Percentiles rank a stretch among this genome's conserved stretches.
Evolutionary conservation across 2,888 invertebrate species (phyloP).

Genomic region (Synanthedon vespiformis): DNA sequence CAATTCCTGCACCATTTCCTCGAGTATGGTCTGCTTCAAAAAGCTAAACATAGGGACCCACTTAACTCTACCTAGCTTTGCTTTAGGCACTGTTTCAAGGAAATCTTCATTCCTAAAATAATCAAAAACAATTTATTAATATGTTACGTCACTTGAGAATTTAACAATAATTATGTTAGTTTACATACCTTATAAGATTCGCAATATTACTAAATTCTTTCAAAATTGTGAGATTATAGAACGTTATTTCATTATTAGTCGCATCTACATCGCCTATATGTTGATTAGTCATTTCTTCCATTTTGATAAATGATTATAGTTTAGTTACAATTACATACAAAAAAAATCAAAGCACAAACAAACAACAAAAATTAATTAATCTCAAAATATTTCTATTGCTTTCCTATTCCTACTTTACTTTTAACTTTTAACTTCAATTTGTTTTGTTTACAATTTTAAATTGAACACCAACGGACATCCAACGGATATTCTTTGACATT

Average conservation of each 20-base stretch:
- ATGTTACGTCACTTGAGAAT: neutral
- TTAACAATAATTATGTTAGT: neutral
- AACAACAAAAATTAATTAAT: too few relatives aligned
- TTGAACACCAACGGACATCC: too few relatives aligned
- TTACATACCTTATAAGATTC: constrained; percentile 42
- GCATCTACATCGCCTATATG: constrained; percentile 26
- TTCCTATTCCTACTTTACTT: too few relatives aligned
- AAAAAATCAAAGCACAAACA: too few relatives aligned
- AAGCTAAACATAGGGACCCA: constrained; percentile 59
- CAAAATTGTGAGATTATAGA: constrained; percentile 51
- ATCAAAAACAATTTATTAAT: neutral
- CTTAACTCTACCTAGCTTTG: constrained; percentile 47
- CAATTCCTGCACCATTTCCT: constrained; percentile 54
- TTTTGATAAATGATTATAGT: constrained; percentile 6
- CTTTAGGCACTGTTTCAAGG: constrained; percentile 50
- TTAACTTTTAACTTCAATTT: too few relatives aligned
- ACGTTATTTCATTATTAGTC: constrained; percentile 32
- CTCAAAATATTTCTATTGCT: too few relatives aligned
- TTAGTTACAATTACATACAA: too few relatives aligned
- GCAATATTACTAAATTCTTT: constrained; percentile 56
- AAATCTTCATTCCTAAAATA: constrained; percentile 54
- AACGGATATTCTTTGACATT: too few relatives aligned
- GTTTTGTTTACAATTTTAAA: too few relatives aligned
- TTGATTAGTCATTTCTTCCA: constrained; percentile 33
- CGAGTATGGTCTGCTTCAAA: constrained; percentile 47